A percentile compares a stretch with the other conserved stretches of the same genome.
phyloP scores from a whole-genome alignment of 2,113 vertebrate genomes.

The Bucco capensis region DNA sequence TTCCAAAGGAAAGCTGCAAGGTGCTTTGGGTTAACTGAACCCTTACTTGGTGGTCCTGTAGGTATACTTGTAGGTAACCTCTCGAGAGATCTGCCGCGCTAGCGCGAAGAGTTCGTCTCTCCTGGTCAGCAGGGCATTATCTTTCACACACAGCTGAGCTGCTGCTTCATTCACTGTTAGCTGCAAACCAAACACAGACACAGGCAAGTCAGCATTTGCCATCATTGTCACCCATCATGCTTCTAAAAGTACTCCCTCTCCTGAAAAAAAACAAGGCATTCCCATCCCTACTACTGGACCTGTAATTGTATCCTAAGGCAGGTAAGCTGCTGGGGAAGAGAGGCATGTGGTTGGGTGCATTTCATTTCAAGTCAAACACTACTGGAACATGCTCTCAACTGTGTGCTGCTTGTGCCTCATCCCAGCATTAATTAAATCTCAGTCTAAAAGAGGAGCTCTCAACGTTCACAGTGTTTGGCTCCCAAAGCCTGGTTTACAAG shows the following conservation, averaged over 20 bases:
- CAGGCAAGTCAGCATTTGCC: not conserved
- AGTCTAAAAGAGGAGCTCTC: constrained; percentile 39
- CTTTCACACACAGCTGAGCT: constrained; percentile 92
- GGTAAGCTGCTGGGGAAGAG: not conserved
- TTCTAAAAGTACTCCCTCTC: not conserved
- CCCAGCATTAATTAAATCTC: constrained; percentile 43
- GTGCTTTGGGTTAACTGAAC: not conserved
- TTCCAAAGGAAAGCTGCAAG: not conserved
- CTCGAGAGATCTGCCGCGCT: constrained; percentile 91
- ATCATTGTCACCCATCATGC: not conserved
- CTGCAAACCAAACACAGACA: constrained; percentile 69
- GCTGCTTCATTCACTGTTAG: constrained; percentile 96
- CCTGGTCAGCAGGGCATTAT: constrained; percentile 87
- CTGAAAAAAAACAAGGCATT: too few species aligned
- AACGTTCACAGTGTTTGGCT: constrained; percentile 39
- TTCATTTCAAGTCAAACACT: not conserved
- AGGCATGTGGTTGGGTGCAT: not conserved
- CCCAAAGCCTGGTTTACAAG: constrained; percentile 40
- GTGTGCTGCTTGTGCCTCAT: not conserved
- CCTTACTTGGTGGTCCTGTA: constrained; percentile 94
- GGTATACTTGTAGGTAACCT: constrained; percentile 96
- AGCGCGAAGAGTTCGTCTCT: constrained; percentile 93
- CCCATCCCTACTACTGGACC: too few species aligned
- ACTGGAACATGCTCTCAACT: not conserved
- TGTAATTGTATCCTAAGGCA: not conserved